Base-by-base conservation (phyloP, 92 coral and sea anemone genomes). In the Heliopora coerulea region DNA sequence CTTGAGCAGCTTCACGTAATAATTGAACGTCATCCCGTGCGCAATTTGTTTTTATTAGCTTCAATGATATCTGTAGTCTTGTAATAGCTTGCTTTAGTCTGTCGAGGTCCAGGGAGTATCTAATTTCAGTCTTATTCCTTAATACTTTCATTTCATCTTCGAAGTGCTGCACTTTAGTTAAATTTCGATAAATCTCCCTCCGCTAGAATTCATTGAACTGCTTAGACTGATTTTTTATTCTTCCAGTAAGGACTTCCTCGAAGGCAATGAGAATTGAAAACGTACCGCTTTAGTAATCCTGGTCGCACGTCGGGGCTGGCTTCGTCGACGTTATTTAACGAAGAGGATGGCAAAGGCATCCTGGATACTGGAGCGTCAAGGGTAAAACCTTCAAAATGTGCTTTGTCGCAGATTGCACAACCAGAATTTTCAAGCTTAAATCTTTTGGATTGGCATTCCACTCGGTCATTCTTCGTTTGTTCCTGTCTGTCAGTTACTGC, bases 361-460 rank as follows among this genome's bases (percentile, higher is more conserved):
- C 10, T 11, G 0, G 56, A 4, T 1, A 10, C 57, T 8, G 73
- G 8, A 10, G 26, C 28, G n/a, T 44, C 50, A 25, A 33, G 34
- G n/a, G 0, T 26, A 42, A 18, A 21, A 17, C 29, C 62, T 26
- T 31, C 76, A 49, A 69, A 69, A 34, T 49, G 76, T n/a, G 33
- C 30, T 1, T 26, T 54, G 32, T 88, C 89, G 74, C 97, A 91
- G 35, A 91, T 82, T 19, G 86, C 78, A 56, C 96, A 89, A 2
- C 85, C 88, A 34, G 87, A 74, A 59, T 72, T 64, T 82, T 91
- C 97, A 20, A 85, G 62, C 59, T 73, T 87, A 72, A 91, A 89
- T 27, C 35, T 56, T 35, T 68, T 65, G 25, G 88, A 86, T 56
- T 83, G 83, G 11, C 7, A 19, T 49, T 69, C 39, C 6, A 49